phyloP scores from a whole-genome alignment of 2,113 vertebrate species.

The Zapus hudsonius region DNA sequence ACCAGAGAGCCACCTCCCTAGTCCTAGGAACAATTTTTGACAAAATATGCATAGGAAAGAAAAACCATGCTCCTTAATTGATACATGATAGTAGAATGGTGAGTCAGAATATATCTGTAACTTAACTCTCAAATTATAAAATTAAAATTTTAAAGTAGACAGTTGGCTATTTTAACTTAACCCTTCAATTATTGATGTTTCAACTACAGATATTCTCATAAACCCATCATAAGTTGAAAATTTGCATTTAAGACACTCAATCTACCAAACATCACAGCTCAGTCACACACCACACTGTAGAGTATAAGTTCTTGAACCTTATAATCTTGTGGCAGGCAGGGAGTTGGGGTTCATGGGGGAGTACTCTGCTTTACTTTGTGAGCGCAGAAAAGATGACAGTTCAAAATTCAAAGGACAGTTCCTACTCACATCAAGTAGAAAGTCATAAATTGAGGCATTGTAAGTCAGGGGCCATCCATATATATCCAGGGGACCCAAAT shows the following conservation, averaged over 20 bases:
- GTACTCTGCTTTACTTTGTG: neutral
- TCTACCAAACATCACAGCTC: neutral
- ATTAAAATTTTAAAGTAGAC: neutral
- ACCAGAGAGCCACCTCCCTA: too few relatives aligned
- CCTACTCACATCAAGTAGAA: neutral
- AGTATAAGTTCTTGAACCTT: neutral
- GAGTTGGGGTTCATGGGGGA: neutral
- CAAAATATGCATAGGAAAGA: neutral
- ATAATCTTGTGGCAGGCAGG: neutral
- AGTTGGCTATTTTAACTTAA: neutral
- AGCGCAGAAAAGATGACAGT: neutral
- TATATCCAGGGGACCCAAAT: fast-evolving
- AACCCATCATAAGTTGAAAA: neutral
- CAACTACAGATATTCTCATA: neutral
- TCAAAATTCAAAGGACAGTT: neutral
- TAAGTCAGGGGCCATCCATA: neutral
- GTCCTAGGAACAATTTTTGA: neutral
- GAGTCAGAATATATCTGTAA: neutral
- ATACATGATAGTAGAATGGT: neutral
- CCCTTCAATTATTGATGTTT: neutral
- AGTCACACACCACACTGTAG: neutral
- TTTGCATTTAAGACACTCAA: neutral
- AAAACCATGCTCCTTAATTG: neutral
- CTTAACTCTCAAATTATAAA: neutral
- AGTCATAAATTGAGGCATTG: neutral